Conservation (phyloP, 2,113 vertebrate genomes). For the Carollia perspicillata region DNA sequence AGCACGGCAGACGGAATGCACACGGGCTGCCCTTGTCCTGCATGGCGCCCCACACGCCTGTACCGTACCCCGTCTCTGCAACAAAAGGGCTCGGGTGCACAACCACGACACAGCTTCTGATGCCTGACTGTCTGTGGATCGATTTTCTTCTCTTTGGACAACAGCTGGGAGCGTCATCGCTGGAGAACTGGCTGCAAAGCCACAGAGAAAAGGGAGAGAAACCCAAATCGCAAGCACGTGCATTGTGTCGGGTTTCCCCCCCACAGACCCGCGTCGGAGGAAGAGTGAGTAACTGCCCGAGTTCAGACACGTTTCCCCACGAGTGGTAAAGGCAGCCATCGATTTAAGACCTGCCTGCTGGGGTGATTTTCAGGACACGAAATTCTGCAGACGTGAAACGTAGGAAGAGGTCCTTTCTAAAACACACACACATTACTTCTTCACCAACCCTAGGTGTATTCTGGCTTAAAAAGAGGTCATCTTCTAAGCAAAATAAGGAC, state of each 20-base stretch:
- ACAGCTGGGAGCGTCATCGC: background rate
- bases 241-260: background rate
- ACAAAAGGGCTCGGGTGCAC: background rate
- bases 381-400: background rate
- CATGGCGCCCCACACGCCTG: no score
- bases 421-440: background rate
- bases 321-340: background rate
- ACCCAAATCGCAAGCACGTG: background rate
- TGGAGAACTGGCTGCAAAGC: background rate
- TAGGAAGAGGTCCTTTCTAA: background rate
- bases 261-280: background rate
- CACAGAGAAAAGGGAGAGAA: background rate
- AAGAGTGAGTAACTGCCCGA: background rate
- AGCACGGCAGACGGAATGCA: no score
- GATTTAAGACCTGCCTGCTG: background rate
- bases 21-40: no score
- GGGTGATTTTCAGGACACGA: background rate
- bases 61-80: no score
- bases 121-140: background rate
- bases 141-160: background rate
- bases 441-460: background rate
- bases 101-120: background rate
- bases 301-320: background rate
- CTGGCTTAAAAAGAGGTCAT: background rate
- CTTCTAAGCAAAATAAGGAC: background rate